phyloP scores from a whole-genome alignment of 2,797 vertebrate genomes.

The Calcarius lapponicus region DNA sequence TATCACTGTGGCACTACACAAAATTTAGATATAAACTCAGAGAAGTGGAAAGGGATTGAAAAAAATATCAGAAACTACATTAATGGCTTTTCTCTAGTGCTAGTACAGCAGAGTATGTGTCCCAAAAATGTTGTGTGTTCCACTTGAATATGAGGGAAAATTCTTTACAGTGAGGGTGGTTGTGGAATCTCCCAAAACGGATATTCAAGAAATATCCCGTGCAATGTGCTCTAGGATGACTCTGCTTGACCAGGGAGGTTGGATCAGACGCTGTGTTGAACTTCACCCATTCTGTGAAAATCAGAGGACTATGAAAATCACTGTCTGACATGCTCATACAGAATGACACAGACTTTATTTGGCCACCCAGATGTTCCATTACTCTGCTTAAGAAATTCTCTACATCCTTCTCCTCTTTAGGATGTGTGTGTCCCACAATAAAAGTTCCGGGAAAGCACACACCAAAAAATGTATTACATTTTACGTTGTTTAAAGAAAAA shows the following conservation, averaged over 20 bases:
- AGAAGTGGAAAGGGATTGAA: not conserved
- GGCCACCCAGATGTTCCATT: not conserved
- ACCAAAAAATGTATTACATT: not conserved
- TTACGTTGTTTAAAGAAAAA: not conserved
- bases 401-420: not conserved
- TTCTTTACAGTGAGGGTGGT: not conserved
- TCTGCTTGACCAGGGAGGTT: not conserved
- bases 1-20: not conserved
- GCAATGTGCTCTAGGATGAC: not conserved
- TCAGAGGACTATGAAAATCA: not conserved
- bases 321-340: not conserved
- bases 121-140: not conserved
- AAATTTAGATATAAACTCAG: not conserved
- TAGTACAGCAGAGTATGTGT: not conserved
- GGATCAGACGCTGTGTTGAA: not conserved
- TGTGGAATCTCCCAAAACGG: not conserved
- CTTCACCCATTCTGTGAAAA: not conserved
- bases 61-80: not conserved
- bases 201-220: not conserved
- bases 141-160: not conserved
- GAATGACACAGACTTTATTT: not conserved
- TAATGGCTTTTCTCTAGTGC: not conserved
- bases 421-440: not conserved
- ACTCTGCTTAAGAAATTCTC: not conserved
- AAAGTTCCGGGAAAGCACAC: not conserved